Conservation (phyloP, 2,888 invertebrate genomes). For the Bimastos eiseni region DNA sequence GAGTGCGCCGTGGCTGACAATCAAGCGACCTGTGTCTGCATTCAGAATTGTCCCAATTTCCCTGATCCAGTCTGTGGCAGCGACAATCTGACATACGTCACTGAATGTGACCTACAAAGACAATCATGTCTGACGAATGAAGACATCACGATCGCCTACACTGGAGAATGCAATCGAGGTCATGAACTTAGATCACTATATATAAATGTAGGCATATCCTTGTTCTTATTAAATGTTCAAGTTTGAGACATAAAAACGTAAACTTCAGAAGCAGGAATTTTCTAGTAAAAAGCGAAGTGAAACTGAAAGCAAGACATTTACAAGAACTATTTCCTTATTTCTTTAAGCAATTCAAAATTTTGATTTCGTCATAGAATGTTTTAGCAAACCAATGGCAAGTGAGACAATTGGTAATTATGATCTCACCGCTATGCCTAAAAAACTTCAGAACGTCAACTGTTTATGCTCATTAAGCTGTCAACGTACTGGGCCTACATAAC, state of each 20-base stretch:
- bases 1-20: not conserved
- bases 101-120: not conserved
- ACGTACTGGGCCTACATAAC: no score
- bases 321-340: not conserved
- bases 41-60: not conserved
- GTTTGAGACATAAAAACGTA: no score
- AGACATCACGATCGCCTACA: not conserved
- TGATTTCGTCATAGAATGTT: not conserved
- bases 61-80: constrained; percentile 30
- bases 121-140: not conserved
- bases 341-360: no score
- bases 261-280: no score
- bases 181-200: no score
- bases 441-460: no score
- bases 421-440: no score
- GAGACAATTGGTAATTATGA: not conserved
- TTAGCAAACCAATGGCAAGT: not conserved
- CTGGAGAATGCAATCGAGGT: constrained; percentile 19
- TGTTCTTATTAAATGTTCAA: no score
- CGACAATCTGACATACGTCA: constrained; percentile 28
- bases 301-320: not conserved
- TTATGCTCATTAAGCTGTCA: no score
- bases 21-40: not conserved
- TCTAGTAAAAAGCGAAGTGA: not conserved
- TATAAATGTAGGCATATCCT: no score